Evolutionary conservation across 1,140 invertebrate genomes (phyloP).

Genomic region (Brachionus paranguensis): DNA sequence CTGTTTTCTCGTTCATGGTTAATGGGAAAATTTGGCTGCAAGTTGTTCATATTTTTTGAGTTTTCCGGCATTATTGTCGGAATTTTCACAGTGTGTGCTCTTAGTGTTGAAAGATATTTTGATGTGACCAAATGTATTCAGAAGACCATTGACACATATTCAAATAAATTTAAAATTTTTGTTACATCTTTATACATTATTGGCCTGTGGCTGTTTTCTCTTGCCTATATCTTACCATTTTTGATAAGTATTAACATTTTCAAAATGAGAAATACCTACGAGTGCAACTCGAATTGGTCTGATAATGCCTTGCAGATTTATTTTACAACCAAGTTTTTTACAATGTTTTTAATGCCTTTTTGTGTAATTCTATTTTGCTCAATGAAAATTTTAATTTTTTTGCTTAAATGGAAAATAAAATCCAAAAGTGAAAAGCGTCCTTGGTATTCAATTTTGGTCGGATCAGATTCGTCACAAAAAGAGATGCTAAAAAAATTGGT

Average conservation of each 20-base stretch:
- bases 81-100: neutral
- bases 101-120: constrained; percentile 30
- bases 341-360: neutral
- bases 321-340: neutral
- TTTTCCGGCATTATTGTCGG: constrained; percentile 27
- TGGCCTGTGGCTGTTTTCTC: neutral
- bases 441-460: neutral
- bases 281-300: neutral
- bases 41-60: constrained; percentile 16
- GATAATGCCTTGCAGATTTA: neutral
- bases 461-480: neutral
- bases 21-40: neutral
- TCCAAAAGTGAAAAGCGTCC: neutral
- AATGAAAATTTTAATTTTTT: constrained; percentile 1
- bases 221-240: neutral
- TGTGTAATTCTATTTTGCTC: neutral
- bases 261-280: neutral
- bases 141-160: neutral
- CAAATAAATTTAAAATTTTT: constrained; percentile 27
- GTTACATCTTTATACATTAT: neutral
- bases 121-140: constrained; percentile 16
- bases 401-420: constrained; percentile 26
- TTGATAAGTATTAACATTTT: neutral
- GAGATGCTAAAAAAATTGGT: neutral
- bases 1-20: constrained; percentile 1